A percentile compares a stretch with the other conserved stretches of the same genome.
Conservation (phyloP, 2,888 invertebrate species). For the Acanthosoma haemorrhoidale region DNA sequence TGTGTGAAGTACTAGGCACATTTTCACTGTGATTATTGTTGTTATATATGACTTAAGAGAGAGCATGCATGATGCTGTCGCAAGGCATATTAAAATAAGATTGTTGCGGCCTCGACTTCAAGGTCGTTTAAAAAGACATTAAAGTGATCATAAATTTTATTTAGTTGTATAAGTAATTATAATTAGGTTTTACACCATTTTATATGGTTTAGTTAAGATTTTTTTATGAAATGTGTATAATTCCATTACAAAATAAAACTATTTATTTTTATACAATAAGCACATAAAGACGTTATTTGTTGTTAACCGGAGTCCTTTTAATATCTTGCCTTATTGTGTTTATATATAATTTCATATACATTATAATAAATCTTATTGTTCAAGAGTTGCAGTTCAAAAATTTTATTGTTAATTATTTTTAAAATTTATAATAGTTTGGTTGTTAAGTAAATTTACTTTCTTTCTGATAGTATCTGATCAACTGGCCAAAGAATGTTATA, state of each 20-base stretch:
- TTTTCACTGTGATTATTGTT: slow-evolving; percentile 1
- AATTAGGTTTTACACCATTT: not conserved
- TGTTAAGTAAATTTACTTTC: not conserved
- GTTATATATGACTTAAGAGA: not conserved
- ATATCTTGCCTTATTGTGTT: not conserved
- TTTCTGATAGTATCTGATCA: not conserved
- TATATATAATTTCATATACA: not conserved
- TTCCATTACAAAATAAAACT: not conserved
- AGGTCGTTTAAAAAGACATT: not conserved
- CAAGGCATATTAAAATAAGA: not conserved
- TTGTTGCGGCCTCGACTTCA: too few relatives aligned
- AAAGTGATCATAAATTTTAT: slow-evolving; percentile 1
- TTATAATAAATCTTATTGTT: not conserved
- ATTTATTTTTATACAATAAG: slow-evolving; percentile 11
- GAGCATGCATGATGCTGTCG: not conserved
- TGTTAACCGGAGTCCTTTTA: not conserved
- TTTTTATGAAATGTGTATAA: not conserved
- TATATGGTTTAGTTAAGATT: not conserved
- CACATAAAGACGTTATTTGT: not conserved
- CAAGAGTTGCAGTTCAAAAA: too few relatives aligned
- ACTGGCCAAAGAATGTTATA: not conserved
- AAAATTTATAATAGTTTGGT: not conserved
- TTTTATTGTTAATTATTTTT: too few relatives aligned
- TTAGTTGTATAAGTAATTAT: not conserved
- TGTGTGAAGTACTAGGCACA: not conserved